Evolutionary conservation across 2,888 invertebrate species (phyloP), one percentile per base, ranked within the genome.

Genomic region (Ecdyonurus torrentis): DNA sequence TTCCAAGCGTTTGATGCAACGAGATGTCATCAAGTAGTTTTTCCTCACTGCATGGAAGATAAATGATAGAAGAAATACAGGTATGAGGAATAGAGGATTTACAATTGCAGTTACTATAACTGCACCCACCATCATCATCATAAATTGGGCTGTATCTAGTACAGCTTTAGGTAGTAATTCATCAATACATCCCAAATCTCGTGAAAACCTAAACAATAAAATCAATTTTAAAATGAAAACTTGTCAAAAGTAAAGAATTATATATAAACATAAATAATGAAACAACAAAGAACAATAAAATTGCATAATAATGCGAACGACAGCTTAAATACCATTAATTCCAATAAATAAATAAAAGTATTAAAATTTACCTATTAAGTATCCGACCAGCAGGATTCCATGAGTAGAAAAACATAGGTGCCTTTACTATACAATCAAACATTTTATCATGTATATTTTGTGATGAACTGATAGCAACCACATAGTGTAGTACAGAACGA

Each of bases 361-460:
- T n/a, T n/a, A n/a, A n/a, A n/a, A 18, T 61, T 37, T 61, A 2
- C 55, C 20, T 20, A 1, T 52, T 19, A 18, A 55, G n/a, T 20
- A 55, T 20, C 5, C 55, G n/a, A 5, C 55, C 55, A 20, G 55
- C 55, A 0, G 91, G 87, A 74, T 91, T 91, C 3, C 82, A 84
- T 72, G 91, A 88, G 73, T 92, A 93, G 76, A 92, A 93, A 23
- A 83, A 76, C 80, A 90, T 86, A 0, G 89, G 86, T 0, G 89
- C 85, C 66, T 84, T 78, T 10, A 91, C 73, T 50, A 93, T 79
- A 68, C 84, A 81, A 22, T 80, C 75, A 73, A 92, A 89, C 89
- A 92, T 91, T 23, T 75, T 77, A 70, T 86, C 84, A 74, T 93
- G 92, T 1, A 93, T 76, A 62, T 77, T 80, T 66, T 81, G 83